Evolutionary conservation across 30 jellyfish, hydroid and myxozoan species (phyloP).

Genomic region (Cassiopea xamachana): DNA sequence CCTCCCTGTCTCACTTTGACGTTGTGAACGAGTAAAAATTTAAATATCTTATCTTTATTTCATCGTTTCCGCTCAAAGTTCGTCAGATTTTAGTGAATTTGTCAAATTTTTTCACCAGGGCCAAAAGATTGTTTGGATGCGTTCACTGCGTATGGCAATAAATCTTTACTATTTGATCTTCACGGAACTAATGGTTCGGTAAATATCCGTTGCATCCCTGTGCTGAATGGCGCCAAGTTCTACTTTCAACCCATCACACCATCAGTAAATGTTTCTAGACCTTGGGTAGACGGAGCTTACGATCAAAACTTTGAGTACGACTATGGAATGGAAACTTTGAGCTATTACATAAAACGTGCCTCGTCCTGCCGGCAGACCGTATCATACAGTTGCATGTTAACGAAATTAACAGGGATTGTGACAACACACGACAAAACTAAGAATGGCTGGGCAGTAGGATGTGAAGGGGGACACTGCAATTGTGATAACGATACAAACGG

Average conservation of each 20-base stretch:
- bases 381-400: not conserved
- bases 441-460: not conserved
- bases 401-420: not conserved
- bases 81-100: no score
- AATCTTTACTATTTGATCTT: not conserved
- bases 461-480: constrained; percentile 7
- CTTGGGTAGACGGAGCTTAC: constrained; percentile 4
- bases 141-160: constrained; percentile 24
- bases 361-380: constrained; percentile 11
- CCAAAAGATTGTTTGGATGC: constrained; percentile 32
- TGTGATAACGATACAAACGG: not conserved
- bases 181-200: not conserved
- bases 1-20: no score
- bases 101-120: constrained; percentile 3
- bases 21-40: no score
- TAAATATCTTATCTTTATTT: no score
- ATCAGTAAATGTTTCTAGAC: constrained; percentile 17
- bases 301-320: constrained; percentile 12
- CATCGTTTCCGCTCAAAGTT: no score
- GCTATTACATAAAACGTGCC: constrained; percentile 4
- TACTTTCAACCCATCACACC: not conserved
- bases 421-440: not conserved
- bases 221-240: constrained; percentile 25
- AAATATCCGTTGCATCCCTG: constrained; percentile 12
- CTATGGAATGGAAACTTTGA: not conserved